Base-by-base conservation (phyloP, 2,888 invertebrate species). In the Brachypterus glaber region DNA sequence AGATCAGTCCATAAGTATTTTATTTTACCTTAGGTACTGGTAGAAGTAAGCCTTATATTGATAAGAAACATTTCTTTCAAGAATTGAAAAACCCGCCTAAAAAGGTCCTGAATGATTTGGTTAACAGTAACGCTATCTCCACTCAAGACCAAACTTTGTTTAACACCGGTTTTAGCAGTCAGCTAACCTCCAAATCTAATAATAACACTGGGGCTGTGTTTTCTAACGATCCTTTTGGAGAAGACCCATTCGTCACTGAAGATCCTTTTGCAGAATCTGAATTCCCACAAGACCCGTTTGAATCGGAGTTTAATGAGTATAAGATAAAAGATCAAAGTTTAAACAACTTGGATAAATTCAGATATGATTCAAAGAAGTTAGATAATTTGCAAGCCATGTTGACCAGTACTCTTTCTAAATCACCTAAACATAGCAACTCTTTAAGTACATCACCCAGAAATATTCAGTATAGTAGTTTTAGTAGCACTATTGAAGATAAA, bases 1-100 rank as follows among this genome's bases (percentile, higher is more conserved):
- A 16, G 33, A 37, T 35, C 14, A 18, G 13, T 14, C 14, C 16
- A 36, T 31, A n/a, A 31, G 15, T 8, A 55, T 55, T 58, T 55
- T 55, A 57, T 57, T 57, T 58, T 58, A 57, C 59, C 61, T 54
- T 57, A 66, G 65, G 91, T 60, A 90, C 88, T 54, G 89, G 90
- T 60, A 79, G 85, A 67, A 86, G 82, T 68, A 86, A 85, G 69
- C 91, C 91, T 46, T 92, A 90, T 72, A 79, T 91, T 60, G 91
- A 92, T 74, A 89, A 89, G 71, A 91, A 91, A 74, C 87, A 89
- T 70, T 92, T 92, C 74, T 92, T 92, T 74, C 88, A 90, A 73
- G 89, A 91, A 67, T 75, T 91, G 60, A 91, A 91, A 73, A 90
- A 91, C 69, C 91, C 91, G 52, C 89, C 90, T 54, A 89, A 90